Evolutionary conservation across 53 echinoderm and acorn worm species (phyloP), one percentile per base, ranked within the genome.

Genomic region (Patiria pectinifera): DNA sequence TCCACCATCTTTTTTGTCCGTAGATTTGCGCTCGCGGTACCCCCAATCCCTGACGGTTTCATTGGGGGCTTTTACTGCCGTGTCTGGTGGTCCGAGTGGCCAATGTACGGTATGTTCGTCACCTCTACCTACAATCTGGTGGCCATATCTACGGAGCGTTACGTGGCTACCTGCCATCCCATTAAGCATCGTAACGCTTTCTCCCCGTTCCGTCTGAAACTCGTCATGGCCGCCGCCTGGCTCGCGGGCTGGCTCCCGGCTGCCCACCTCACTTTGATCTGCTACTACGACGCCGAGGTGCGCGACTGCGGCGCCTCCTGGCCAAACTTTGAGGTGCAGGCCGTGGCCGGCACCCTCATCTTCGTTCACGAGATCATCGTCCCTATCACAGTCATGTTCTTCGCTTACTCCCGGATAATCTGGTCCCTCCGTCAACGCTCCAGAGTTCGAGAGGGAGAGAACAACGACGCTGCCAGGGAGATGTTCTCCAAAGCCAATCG

Each of bases 351-450:
- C 46, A 78, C 90, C 22, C 12, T 94, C 70, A 62, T 96, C 48
- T 95, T 96, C 76, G 71, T 91, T 15, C 63, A 78, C 66, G 83
- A 92, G 84, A 82, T 94, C 86, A 80, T 95, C 71, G 18, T 95
- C 18, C 95, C 94, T 16, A 80, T 96, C 48, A 3, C 58, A 2
- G 47, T 94, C 81, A 96, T 96, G 95, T 22, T 87, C 3, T 76
- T 92, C 10, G 69, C 91, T 69, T 95, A 95, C 84, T 83, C 80
- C 7, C 70, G 71, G 14, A 96, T 96, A 76, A 85, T 92, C 89
- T 69, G 82, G 74, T 87, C 70, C 5, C 91, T 96, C 35, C 82
- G 83, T 12, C 80, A 18, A 11, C 45, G 89, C 18, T 79, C 81
- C 9, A n/a, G 80, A 25, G 80, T n/a, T 14, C 63, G 80, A 9